phyloP scores from a whole-genome alignment of 2,888 invertebrate genomes.

The Rhodophaea formosa region DNA sequence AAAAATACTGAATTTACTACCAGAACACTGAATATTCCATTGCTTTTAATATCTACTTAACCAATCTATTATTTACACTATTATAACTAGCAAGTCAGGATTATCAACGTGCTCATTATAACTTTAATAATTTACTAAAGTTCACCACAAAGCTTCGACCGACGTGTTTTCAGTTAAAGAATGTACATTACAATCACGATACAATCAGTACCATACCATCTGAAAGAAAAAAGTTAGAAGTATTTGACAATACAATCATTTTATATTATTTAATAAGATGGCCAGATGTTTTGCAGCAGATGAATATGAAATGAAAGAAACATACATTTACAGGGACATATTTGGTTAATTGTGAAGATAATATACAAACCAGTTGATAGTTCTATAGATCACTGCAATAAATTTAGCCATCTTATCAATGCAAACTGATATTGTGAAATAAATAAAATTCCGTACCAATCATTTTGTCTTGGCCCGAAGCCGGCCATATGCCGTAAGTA shows the following conservation, averaged over 20 bases:
- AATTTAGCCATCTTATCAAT: conserved; percentile 29
- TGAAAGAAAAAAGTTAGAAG: conserved; percentile 49
- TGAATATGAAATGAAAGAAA: conserved; percentile 19
- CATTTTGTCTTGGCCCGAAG: conserved; percentile 39
- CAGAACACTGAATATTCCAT: conserved; percentile 64
- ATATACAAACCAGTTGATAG: neutral
- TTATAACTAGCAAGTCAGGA: conserved; percentile 63
- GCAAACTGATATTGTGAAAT: conserved; percentile 19
- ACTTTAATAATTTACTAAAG: conserved; percentile 45
- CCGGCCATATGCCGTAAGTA: conserved; percentile 55
- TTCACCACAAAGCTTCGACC: conserved; percentile 32
- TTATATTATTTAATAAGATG: conserved; percentile 27
- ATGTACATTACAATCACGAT: conserved; percentile 28
- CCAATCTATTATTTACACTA: conserved; percentile 70
- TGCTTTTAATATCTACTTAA: conserved; percentile 59
- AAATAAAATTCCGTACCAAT: conserved; percentile 31
- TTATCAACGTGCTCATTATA: conserved; percentile 74
- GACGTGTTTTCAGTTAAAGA: conserved; percentile 21
- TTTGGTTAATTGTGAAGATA: neutral
- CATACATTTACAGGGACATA: conserved; percentile 2
- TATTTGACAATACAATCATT: conserved; percentile 24
- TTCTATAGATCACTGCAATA: conserved; percentile 24
- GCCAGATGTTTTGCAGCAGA: conserved; percentile 29
- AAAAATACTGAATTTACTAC: conserved; percentile 73
- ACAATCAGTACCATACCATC: conserved; percentile 53